phyloP scores from a whole-genome alignment of 1,140 invertebrate species.

The Eupristina koningsbergeri region DNA sequence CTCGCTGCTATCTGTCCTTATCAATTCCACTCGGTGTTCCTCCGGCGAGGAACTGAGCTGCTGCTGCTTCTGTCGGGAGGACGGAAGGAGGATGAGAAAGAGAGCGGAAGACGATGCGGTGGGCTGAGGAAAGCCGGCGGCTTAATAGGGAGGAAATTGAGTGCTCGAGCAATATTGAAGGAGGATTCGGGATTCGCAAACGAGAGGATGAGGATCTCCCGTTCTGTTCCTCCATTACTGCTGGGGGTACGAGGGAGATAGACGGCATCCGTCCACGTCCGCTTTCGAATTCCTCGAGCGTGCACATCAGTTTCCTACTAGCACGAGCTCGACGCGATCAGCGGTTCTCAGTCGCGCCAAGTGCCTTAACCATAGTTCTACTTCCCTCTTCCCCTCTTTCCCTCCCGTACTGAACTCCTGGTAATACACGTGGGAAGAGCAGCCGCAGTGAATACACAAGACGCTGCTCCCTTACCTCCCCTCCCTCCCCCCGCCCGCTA shows the following conservation, averaged over 20 bases:
- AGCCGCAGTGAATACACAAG: constrained; percentile 50
- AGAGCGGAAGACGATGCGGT: constrained; percentile 51
- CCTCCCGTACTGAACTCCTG: not conserved
- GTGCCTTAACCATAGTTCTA: constrained; percentile 38
- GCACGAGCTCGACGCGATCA: constrained; percentile 53
- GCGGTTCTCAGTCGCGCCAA: constrained; percentile 59
- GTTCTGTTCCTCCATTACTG: not conserved
- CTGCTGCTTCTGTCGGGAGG: constrained; percentile 12
- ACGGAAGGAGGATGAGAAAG: constrained; percentile 47
- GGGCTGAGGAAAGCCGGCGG: constrained; percentile 66
- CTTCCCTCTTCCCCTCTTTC: not conserved
- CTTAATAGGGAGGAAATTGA: constrained; percentile 75
- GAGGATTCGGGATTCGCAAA: constrained; percentile 69
- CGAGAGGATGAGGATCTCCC: constrained; percentile 53
- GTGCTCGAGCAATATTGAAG: constrained; percentile 74
- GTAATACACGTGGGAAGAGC: constrained; percentile 58
- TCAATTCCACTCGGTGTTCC: constrained; percentile 50
- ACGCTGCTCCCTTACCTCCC: not conserved
- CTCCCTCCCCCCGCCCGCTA: no score
- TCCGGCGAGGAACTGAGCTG: constrained; percentile 16
- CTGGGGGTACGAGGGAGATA: constrained; percentile 41
- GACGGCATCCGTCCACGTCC: constrained; percentile 65
- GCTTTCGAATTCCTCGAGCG: constrained; percentile 69
- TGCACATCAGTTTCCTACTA: constrained; percentile 64
- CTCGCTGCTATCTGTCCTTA: constrained; percentile 51